phyloP scores from a whole-genome alignment of 30 jellyfish, hydroid and myxozoan genomes.

The Rhopilema esculentum region DNA sequence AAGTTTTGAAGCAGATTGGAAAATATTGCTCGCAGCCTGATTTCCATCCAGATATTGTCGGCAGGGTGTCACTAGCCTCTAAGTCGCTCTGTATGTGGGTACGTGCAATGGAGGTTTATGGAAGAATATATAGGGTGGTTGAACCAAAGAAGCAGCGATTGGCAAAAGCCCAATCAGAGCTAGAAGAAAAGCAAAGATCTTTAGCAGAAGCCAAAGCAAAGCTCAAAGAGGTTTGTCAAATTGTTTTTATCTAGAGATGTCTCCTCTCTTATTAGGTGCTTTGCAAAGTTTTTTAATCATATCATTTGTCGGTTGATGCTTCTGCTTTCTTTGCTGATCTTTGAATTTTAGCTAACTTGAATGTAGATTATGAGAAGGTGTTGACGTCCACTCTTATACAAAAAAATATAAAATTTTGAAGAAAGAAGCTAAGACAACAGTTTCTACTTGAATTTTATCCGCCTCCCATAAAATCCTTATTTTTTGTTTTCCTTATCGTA shows the following conservation, averaged over 20 bases:
- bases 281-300: too few species aligned
- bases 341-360: too few species aligned
- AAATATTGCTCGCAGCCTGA: slow-evolving; percentile 92
- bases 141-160: slow-evolving; percentile 96
- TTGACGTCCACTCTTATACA: too few species aligned
- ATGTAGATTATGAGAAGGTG: too few species aligned
- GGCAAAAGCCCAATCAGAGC: slow-evolving; percentile 89
- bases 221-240: slow-evolving; percentile 76
- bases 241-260: background rate
- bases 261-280: too few species aligned
- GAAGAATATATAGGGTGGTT: slow-evolving; percentile 96
- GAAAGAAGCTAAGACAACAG: too few species aligned
- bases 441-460: too few species aligned
- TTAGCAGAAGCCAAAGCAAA: slow-evolving; percentile 97
- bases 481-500: too few species aligned
- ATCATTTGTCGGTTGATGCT: too few species aligned
- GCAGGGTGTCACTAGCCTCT: slow-evolving; percentile 98
- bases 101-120: slow-evolving; percentile 99
- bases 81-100: slow-evolving; percentile 99
- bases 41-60: slow-evolving; percentile 97
- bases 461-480: too few species aligned
- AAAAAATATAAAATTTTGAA: too few species aligned
- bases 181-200: slow-evolving; percentile 87
- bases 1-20: slow-evolving; percentile 95
- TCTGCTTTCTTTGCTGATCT: too few species aligned